Conservation (phyloP, 2,113 vertebrate species). For the Myanophis thanlyinensis region DNA sequence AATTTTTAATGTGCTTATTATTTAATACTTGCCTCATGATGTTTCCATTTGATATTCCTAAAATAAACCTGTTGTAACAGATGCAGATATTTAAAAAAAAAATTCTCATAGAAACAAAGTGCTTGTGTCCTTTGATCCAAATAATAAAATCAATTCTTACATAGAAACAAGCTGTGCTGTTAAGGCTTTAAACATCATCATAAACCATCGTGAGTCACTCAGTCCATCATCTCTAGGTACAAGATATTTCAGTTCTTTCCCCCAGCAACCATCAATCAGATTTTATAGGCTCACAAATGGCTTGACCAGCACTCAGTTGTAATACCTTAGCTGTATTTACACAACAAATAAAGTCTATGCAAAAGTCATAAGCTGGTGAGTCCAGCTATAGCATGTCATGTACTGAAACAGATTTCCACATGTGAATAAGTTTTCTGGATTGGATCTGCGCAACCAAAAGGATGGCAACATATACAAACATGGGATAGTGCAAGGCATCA, state of each 20-base stretch:
- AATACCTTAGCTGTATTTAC: slow-evolving; percentile 55
- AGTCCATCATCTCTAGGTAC: slow-evolving; percentile 62
- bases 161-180: slow-evolving; percentile 62
- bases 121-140: slow-evolving; percentile 56
- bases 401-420: background rate
- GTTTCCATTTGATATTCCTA: slow-evolving; percentile 46
- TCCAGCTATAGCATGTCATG: background rate
- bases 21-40: slow-evolving; percentile 21
- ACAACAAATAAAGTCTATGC: slow-evolving; percentile 45
- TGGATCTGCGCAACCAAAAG: background rate
- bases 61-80: slow-evolving; percentile 50
- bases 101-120: slow-evolving; percentile 64
- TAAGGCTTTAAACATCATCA: slow-evolving; percentile 63
- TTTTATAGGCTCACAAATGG: slow-evolving; percentile 63
- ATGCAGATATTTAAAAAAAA: slow-evolving; percentile 38
- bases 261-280: slow-evolving; percentile 58
- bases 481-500: background rate
- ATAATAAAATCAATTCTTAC: slow-evolving; percentile 65
- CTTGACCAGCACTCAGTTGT: slow-evolving; percentile 52
- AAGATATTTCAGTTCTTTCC: slow-evolving; percentile 50
- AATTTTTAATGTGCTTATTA: background rate
- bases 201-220: slow-evolving; percentile 64
- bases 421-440: background rate
- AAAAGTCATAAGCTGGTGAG: slow-evolving; percentile 27
- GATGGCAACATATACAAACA: background rate